phyloP scores from a whole-genome alignment of 1,140 invertebrate species.

The Diorhabda elongata region DNA sequence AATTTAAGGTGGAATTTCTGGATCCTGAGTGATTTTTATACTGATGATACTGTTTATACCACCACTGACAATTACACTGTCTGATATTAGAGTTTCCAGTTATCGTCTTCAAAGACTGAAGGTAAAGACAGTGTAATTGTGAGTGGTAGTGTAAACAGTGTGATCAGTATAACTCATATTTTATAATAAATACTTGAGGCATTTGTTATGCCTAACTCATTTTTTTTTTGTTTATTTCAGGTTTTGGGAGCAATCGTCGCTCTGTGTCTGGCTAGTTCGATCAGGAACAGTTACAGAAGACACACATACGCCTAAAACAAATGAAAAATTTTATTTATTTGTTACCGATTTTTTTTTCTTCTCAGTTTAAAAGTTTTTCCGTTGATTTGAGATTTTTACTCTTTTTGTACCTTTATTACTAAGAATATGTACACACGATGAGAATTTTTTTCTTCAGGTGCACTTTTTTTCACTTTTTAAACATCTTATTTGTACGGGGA shows the following conservation, averaged over 20 bases:
- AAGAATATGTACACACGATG: not conserved
- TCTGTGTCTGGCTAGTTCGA: slow-evolving; percentile 43
- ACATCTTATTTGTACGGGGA: too few relatives aligned
- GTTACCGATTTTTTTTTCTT: not conserved
- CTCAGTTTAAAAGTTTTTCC: not conserved
- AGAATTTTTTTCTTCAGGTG: too few relatives aligned
- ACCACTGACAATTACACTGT: too few relatives aligned
- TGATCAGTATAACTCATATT: not conserved
- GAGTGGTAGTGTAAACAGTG: not conserved
- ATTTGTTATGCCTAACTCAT: too few relatives aligned
- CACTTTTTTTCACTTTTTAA: too few relatives aligned
- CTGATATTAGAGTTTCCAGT: not conserved
- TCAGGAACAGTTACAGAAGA: slow-evolving; percentile 42
- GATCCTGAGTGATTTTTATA: too few relatives aligned
- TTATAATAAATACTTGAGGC: too few relatives aligned
- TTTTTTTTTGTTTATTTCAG: slow-evolving; percentile 43
- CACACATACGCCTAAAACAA: slow-evolving; percentile 35
- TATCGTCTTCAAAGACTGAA: not conserved
- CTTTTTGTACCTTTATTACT: not conserved
- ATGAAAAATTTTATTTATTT: not conserved
- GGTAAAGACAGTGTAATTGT: not conserved
- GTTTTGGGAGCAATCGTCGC: slow-evolving; percentile 42
- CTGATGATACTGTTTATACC: too few relatives aligned
- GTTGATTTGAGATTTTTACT: not conserved
- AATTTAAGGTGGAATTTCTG: too few relatives aligned